These are phyloP conservation scores for Mola mola DNA, from an alignment of 2,113 vertebrate genomes.

Conservation along the genomic window DNA sequence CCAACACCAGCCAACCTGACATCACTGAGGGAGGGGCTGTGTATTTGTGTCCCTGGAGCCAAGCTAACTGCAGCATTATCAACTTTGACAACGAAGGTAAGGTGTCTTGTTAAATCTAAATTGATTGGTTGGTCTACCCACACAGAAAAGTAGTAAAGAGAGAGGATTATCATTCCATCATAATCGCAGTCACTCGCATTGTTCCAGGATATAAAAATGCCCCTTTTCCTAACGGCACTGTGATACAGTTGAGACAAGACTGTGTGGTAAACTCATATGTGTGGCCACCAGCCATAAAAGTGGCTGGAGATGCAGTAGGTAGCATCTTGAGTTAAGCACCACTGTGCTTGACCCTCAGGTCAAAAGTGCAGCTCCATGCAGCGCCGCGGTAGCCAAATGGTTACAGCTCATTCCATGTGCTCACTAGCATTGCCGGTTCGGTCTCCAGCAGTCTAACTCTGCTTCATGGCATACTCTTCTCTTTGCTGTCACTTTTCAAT, in stretches of 20 bases:
- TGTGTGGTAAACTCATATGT: constrained; percentile 30
- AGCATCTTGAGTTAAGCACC: constrained; percentile 22
- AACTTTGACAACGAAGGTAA: constrained; percentile 88
- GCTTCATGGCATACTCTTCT: background rate
- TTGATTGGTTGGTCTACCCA: too few relatives aligned
- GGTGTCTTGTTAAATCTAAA: constrained; percentile 22
- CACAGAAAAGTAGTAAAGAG: constrained; percentile 11
- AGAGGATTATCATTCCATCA: constrained; percentile 16
- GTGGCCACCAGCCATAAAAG: constrained; percentile 45
- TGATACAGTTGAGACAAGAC: constrained; percentile 16
- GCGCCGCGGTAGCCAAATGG: background rate
- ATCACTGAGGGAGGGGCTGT: constrained; percentile 88
- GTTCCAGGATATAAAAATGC: constrained; percentile 43
- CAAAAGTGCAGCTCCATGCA: constrained; percentile 37
- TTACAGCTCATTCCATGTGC: too few relatives aligned
- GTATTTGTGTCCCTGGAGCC: constrained; percentile 87
- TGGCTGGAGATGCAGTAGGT: constrained; percentile 9
- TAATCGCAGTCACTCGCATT: constrained; percentile 29
- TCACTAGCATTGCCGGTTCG: background rate
- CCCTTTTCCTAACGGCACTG: constrained; percentile 3
- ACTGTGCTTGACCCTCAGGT: constrained; percentile 47
- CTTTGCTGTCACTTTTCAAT: background rate
- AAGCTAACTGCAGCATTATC: constrained; percentile 74
- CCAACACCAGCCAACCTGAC: constrained; percentile 86
- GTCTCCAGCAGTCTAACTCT: background rate